These are phyloP conservation scores for Oryzias dopingdopingensis DNA, from an alignment of 2,797 vertebrate species.

Conservation along the genomic window DNA sequence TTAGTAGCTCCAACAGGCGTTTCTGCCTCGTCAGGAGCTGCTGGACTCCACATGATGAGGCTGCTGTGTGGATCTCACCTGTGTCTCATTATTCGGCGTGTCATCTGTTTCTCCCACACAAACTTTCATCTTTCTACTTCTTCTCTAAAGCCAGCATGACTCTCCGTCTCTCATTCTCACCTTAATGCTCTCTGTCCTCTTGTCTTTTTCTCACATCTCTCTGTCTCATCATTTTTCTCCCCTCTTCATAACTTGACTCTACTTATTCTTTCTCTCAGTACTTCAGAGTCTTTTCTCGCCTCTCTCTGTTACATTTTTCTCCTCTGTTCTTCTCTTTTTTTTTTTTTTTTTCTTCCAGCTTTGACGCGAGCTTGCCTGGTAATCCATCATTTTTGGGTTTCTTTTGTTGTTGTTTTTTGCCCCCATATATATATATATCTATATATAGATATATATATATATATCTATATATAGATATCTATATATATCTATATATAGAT, in stretches of 20 bases:
- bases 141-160: constrained; percentile 17
- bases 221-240: constrained; percentile 30
- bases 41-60: constrained; percentile 9
- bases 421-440: neutral
- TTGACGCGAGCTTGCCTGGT: constrained; percentile 3
- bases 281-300: constrained; percentile 2
- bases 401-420: constrained; percentile 18
- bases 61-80: constrained; percentile 3
- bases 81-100: constrained; percentile 12
- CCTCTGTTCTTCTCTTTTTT: constrained; percentile 17
- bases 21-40: neutral
- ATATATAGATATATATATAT: no score
- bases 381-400: constrained; percentile 11
- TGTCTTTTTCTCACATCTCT: constrained; percentile 16
- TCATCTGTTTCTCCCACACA: constrained; percentile 25
- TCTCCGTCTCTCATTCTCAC: constrained; percentile 32
- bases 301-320: constrained; percentile 1
- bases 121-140: constrained; percentile 17
- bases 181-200: constrained; percentile 27
- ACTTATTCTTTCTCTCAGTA: constrained; percentile 5
- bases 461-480: no score
- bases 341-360: constrained; percentile 9
- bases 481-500: no score
- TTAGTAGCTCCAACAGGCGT: neutral
- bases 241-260: constrained; percentile 49